phyloP scores from a whole-genome alignment of 1,140 invertebrate species.

The Plutomurus gul region DNA sequence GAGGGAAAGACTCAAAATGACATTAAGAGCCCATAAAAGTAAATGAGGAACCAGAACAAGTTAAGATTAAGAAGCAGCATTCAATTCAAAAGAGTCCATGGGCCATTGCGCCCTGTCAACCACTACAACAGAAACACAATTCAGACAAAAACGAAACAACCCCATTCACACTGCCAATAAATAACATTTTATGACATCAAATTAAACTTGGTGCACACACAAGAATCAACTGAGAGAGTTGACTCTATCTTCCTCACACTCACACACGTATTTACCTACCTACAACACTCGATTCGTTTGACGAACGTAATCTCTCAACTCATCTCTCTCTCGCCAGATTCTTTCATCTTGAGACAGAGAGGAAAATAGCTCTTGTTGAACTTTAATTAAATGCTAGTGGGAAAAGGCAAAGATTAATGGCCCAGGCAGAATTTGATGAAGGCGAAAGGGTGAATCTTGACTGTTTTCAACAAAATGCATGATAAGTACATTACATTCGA shows the following conservation, averaged over 20 bases:
- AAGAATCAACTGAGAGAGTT: too few species aligned
- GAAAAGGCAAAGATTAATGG: slow-evolving; percentile 24
- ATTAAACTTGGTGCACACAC: slow-evolving; percentile 19
- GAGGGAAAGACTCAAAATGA: slow-evolving; percentile 4
- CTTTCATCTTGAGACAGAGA: too few species aligned
- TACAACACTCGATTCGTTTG: too few species aligned
- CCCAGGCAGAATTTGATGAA: not conserved
- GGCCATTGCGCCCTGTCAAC: slow-evolving; percentile 10
- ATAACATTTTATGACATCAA: slow-evolving; percentile 26
- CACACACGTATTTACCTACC: too few species aligned
- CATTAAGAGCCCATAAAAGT: slow-evolving; percentile 6
- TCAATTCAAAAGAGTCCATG: not conserved
- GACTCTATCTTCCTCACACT: too few species aligned
- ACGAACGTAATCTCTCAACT: too few species aligned
- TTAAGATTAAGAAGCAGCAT: too few species aligned
- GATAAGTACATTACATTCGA: not conserved
- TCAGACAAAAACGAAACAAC: not conserved
- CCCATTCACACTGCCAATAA: slow-evolving; percentile 26
- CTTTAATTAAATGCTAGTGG: slow-evolving; percentile 5
- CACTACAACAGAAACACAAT: not conserved
- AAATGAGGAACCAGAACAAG: slow-evolving; percentile 15
- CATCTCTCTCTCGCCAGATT: too few species aligned
- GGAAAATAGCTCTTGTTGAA: not conserved
- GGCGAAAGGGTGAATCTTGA: not conserved
- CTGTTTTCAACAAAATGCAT: not conserved